Evolutionary conservation across 30 jellyfish, hydroid and myxozoan genomes (phyloP).

Genomic region (Aurelia aurita complex sp. Pacific): DNA sequence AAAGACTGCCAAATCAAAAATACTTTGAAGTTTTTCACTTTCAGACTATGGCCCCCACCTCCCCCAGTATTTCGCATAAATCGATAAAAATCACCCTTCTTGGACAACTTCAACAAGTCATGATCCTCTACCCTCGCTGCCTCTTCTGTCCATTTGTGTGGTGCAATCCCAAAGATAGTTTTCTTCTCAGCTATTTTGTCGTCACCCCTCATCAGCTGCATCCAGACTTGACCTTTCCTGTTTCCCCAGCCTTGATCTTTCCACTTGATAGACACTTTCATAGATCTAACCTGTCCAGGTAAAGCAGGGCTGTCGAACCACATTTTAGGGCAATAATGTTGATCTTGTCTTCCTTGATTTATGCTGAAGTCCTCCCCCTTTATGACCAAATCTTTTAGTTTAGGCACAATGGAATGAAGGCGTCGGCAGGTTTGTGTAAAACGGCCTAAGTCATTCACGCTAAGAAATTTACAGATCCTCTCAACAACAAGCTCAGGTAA

Average conservation of each 20-base stretch:
- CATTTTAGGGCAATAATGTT: background rate
- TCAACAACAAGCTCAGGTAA: too few relatives aligned
- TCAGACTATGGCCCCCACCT: background rate
- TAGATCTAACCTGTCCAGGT: background rate
- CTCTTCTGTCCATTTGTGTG: background rate
- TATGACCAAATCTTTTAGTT: too few relatives aligned
- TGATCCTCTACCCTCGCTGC: background rate
- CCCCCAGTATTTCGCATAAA: conserved; percentile 1
- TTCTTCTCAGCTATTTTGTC: background rate
- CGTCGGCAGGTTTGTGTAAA: too few relatives aligned
- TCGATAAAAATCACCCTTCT: background rate
- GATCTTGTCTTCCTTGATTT: too few relatives aligned
- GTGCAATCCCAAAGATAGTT: background rate
- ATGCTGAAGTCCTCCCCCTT: too few relatives aligned
- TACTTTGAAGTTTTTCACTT: background rate
- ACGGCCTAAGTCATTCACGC: too few relatives aligned
- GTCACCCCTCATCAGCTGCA: conserved; percentile 1
- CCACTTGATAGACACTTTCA: background rate
- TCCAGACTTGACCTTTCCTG: conserved; percentile 1
- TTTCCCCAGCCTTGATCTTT: conserved; percentile 2
- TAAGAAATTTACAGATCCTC: too few relatives aligned
- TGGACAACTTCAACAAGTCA: background rate
- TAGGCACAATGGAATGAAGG: too few relatives aligned
- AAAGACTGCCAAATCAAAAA: too few relatives aligned
- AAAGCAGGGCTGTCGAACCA: background rate